Conservation (phyloP, 2,888 invertebrate genomes). For the Lingula anatina region DNA sequence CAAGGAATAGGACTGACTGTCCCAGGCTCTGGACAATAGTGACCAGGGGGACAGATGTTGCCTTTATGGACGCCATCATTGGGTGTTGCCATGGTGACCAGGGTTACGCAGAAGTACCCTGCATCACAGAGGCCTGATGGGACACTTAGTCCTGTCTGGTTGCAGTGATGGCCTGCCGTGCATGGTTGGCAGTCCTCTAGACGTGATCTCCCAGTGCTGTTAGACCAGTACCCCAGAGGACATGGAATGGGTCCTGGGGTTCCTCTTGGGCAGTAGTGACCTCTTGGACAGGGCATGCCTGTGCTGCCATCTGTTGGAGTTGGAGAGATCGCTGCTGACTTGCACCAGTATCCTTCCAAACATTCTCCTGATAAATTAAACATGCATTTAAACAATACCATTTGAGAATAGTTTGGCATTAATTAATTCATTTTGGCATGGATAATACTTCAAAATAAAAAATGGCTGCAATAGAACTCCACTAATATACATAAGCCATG, state of each 20-base stretch:
- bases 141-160: conserved; percentile 24
- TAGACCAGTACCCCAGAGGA: conserved; percentile 44
- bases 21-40: conserved; percentile 39
- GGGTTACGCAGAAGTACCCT: conserved; percentile 45
- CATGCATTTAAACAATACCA: neutral
- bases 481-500: too few relatives aligned
- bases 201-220: conserved; percentile 34
- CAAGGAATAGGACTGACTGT: conserved; percentile 29
- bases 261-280: conserved; percentile 39
- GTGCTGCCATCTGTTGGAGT: conserved; percentile 40
- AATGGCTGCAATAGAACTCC: too few relatives aligned
- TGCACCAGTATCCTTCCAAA: conserved; percentile 37
- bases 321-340: conserved; percentile 29
- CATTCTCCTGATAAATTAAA: conserved; percentile 36
- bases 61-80: conserved; percentile 18
- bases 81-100: conserved; percentile 33
- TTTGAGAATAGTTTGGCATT: too few relatives aligned
- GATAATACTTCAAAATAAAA: too few relatives aligned
- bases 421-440: too few relatives aligned
- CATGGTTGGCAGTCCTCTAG: conserved; percentile 37
- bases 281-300: conserved; percentile 38
- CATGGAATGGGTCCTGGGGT: conserved; percentile 29
- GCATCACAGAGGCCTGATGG: conserved; percentile 30
- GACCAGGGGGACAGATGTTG: conserved; percentile 35
- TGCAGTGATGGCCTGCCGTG: conserved; percentile 47